Evolutionary conservation across 1,140 invertebrate species (phyloP).

Genomic region (Coelopa frigida): DNA sequence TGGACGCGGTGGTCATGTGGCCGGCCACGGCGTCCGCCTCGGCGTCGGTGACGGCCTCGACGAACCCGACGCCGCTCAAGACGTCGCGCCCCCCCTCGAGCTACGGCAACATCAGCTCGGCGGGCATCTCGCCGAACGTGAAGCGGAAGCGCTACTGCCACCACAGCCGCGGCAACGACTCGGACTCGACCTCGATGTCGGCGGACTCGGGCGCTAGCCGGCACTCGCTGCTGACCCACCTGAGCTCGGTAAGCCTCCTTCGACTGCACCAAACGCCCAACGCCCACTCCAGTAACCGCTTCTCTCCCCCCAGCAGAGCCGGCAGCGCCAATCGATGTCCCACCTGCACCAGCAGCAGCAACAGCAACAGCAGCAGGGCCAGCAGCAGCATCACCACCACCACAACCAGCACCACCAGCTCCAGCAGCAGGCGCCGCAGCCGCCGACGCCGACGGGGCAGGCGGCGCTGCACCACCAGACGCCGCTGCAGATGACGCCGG

Average conservation of each 20-base stretch:
- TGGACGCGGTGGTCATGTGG: slow-evolving; percentile 28
- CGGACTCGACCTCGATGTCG: slow-evolving; percentile 59
- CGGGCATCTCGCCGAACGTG: slow-evolving; percentile 34
- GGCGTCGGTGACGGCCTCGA: slow-evolving; percentile 8
- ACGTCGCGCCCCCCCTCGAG: slow-evolving; percentile 45
- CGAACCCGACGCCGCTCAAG: slow-evolving; percentile 29
- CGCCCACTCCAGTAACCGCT: no score
- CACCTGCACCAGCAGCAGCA: slow-evolving; percentile 16
- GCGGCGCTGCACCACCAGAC: slow-evolving; percentile 4
- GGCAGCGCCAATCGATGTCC: no score
- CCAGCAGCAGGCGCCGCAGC: slow-evolving; percentile 4
- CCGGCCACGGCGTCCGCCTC: slow-evolving; percentile 25
- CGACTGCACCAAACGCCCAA: neutral
- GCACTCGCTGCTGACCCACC: slow-evolving; percentile 50
- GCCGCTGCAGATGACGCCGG: slow-evolving; percentile 8
- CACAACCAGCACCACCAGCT: slow-evolving; percentile 19
- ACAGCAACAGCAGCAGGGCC: slow-evolving; percentile 18
- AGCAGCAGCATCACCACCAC: slow-evolving; percentile 18
- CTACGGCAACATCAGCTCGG: slow-evolving; percentile 39
- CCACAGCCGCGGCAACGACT: slow-evolving; percentile 44
- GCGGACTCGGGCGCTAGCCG: slow-evolving; percentile 58
- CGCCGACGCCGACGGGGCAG: neutral
- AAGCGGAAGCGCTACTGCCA: slow-evolving; percentile 36
- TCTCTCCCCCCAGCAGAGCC: slow-evolving; percentile 20
- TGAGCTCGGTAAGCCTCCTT: slow-evolving; percentile 45